phyloP scores from a whole-genome alignment of 2,888 invertebrate genomes.

The Lumbricus terrestris region DNA sequence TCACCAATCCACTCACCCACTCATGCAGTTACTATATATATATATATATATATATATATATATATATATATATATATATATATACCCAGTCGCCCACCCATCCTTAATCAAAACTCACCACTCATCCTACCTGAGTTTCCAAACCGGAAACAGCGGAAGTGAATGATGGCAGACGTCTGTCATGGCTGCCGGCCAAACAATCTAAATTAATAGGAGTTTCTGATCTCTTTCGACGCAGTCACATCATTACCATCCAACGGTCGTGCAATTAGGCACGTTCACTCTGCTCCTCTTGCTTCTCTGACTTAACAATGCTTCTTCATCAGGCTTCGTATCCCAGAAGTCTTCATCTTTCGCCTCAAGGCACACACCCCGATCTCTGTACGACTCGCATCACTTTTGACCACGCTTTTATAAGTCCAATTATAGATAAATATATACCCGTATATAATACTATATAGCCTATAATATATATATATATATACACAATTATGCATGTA shows the following conservation, averaged over 20 bases:
- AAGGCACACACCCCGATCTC: neutral
- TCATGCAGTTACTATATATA: neutral
- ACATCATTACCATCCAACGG: neutral
- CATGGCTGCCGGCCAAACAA: neutral
- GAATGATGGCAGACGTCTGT: neutral
- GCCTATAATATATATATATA: too few species aligned
- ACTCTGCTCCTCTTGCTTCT: neutral
- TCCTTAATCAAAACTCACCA: neutral
- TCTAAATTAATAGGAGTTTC: neutral
- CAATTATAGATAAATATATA: too few species aligned
- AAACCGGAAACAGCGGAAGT: neutral
- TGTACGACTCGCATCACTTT: neutral
- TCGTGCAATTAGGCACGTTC: constrained; percentile 3
- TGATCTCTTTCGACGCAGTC: neutral
- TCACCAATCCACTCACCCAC: neutral
- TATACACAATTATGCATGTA: too few species aligned
- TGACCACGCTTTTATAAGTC: neutral
- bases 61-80: too few species aligned
- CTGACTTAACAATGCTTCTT: neutral
- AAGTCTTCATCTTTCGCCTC: neutral
- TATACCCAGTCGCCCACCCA: neutral
- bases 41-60: too few species aligned
- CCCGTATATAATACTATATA: too few species aligned
- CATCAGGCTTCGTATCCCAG: neutral
- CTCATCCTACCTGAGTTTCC: neutral